Base-by-base conservation (phyloP, 2,888 invertebrate species). In the Malacosoma neustria region DNA sequence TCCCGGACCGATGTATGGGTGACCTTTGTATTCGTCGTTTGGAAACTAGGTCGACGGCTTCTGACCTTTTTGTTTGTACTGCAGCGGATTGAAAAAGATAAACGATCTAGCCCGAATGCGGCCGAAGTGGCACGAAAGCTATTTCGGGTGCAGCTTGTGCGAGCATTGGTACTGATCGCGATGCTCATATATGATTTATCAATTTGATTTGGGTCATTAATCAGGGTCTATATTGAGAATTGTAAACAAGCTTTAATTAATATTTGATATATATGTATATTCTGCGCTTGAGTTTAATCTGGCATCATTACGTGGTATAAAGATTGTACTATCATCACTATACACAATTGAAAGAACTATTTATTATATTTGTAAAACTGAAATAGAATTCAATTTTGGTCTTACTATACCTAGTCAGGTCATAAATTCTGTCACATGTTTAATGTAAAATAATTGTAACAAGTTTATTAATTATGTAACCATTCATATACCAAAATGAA, bases 41-140 rank as follows among this genome's bases (percentile, higher is more conserved):
- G 57, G 68, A 74, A 81, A 81, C 73, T 84, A 61, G 82, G 81
- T 75, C 79, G 67, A 64, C 77, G 80, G 71, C 81, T 69, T 77
- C 68, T 80, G 75, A 81, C 81, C 82, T 80, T 82, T 81, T 72
- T 79, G 76, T 76, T 79, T 75, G 74, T 72, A 57, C 66, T 61
- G 62, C 61, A 61, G 58, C 49, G 62, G 59, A 70, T 70, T 64
- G 62, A 72, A 73, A 72, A 72, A 75, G 63, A 61, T 59, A 48
- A 53, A 53, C 71, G 75, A 70, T 61, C 60, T 62, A 57, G 56
- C 48, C 59, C 74, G 73, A 74, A 48, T 46, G 48, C 39, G 11
- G 43, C 36, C 70, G 71, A 57, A 63, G 58, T 58, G 40, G 42
- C 43, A 52, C 69, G 69, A 73, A 44, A 48, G 49, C 64, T 75